A percentile compares a stretch with the other conserved stretches of the same genome.
Evolutionary conservation across 2,888 invertebrate genomes (phyloP).

Genomic region (Caenorhabditis drosophilae): DNA sequence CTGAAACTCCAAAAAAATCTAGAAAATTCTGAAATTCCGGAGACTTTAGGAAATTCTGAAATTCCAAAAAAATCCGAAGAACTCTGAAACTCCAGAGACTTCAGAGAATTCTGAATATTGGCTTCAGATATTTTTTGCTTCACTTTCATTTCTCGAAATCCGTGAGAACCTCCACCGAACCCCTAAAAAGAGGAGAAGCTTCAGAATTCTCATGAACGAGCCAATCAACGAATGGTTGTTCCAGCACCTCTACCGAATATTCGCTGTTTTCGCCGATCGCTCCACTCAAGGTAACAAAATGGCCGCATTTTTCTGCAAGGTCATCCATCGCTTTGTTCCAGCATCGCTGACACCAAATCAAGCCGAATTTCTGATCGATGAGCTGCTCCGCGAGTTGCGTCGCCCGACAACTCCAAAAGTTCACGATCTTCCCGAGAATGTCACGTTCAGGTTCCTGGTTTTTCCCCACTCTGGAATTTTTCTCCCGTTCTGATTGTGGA

Average conservation of each 20-base stretch:
- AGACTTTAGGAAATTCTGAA: too few species aligned
- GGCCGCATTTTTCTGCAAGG: neutral
- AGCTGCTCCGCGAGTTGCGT: slow-evolving; percentile 40
- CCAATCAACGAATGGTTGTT: slow-evolving; percentile 13
- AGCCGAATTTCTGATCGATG: slow-evolving; percentile 42
- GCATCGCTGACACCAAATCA: slow-evolving; percentile 18
- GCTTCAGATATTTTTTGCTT: too few species aligned
- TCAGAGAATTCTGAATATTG: too few species aligned
- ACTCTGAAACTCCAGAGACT: too few species aligned
- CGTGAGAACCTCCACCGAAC: too few species aligned
- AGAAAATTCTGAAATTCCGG: too few species aligned
- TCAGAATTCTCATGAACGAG: too few species aligned
- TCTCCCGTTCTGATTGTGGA: neutral
- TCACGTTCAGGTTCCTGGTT: slow-evolving; percentile 36
- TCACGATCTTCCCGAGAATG: slow-evolving; percentile 39
- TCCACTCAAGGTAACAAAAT: slow-evolving; percentile 12
- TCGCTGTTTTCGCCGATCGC: slow-evolving; percentile 37
- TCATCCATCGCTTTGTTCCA: too few species aligned
- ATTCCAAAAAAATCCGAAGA: too few species aligned
- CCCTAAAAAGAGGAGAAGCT: too few species aligned
- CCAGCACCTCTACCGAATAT: slow-evolving; percentile 34
- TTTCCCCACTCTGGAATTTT: neutral
- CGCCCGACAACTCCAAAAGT: slow-evolving; percentile 42
- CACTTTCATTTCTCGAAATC: too few species aligned
- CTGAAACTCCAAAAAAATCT: too few species aligned